Conservation (phyloP, 1,140 invertebrate species). For the Penaeus japonicus region DNA sequence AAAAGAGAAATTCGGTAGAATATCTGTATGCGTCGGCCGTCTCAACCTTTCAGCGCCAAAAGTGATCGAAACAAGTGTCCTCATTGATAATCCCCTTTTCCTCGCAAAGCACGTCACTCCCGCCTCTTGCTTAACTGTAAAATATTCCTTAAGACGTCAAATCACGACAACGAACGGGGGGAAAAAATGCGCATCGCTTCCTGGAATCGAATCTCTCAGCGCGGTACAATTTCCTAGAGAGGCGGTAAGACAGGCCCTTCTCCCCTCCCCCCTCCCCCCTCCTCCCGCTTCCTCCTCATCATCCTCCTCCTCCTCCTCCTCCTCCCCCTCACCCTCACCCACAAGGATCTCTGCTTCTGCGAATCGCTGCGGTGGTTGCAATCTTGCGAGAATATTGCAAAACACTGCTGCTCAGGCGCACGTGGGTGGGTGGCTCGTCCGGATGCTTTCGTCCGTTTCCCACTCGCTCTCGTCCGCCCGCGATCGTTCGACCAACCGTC, state of each 20-base stretch:
- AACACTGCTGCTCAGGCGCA: not conserved
- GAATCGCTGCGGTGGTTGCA: constrained; percentile 35
- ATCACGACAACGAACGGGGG: not conserved
- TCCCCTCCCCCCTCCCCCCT: too few relatives aligned
- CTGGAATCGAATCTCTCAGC: not conserved
- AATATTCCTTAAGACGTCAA: not conserved
- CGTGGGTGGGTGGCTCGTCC: not conserved
- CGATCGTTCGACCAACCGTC: not conserved
- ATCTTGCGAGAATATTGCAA: constrained; percentile 38
- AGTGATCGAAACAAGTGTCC: too few relatives aligned
- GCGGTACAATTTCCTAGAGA: not conserved
- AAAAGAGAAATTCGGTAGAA: too few relatives aligned
- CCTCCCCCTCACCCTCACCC: not conserved
- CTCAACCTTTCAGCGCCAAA: too few relatives aligned
- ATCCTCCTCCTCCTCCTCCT: not conserved
- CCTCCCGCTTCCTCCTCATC: not conserved
- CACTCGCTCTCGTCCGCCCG: not conserved
- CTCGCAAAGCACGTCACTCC: too few relatives aligned
- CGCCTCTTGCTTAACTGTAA: not conserved
- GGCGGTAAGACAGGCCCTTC: not conserved
- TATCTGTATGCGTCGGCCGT: too few relatives aligned
- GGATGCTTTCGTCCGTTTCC: not conserved
- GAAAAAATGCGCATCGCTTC: not conserved
- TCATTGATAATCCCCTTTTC: too few relatives aligned
- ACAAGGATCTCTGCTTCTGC: constrained; percentile 42